Evolutionary conservation across 2,888 invertebrate species (phyloP).

Genomic region (Cosmia pyralina): DNA sequence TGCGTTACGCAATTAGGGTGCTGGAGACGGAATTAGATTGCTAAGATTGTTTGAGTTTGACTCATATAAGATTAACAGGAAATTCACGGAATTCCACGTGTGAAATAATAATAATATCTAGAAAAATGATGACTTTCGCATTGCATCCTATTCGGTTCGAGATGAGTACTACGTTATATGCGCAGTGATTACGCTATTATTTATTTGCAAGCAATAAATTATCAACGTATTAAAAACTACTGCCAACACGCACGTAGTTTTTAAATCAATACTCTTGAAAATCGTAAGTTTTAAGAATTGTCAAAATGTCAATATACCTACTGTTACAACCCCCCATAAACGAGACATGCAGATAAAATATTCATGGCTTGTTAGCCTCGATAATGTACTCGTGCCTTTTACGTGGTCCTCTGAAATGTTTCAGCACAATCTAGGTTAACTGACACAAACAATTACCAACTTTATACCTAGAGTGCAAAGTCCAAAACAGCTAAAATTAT

Average conservation of each 20-base stretch:
- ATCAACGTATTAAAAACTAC: background rate
- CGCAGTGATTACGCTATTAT: constrained; percentile 10
- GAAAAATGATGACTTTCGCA: constrained; percentile 5
- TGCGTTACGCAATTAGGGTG: too few species aligned
- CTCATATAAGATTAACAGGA: constrained; percentile 17
- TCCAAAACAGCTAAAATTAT: constrained; percentile 54
- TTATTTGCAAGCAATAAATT: constrained; percentile 15
- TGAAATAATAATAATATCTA: constrained; percentile 2
- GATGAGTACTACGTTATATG: background rate
- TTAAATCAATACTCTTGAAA: too few species aligned
- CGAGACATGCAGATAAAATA: constrained; percentile 67
- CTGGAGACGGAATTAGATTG: constrained; percentile 25
- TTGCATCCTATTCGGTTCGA: background rate
- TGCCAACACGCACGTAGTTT: background rate
- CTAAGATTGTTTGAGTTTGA: constrained; percentile 30
- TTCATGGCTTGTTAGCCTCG: constrained; percentile 71
- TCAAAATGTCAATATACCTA: constrained; percentile 10
- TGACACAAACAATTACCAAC: constrained; percentile 44
- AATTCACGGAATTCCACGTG: constrained; percentile 28
- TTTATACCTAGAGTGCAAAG: constrained; percentile 54
- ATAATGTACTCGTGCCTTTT: constrained; percentile 68
- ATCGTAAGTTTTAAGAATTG: constrained; percentile 20
- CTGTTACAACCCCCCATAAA: constrained; percentile 46
- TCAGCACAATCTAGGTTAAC: constrained; percentile 44
- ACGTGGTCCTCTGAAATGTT: constrained; percentile 60